Evolutionary conservation across 2,797 vertebrate genomes (phyloP), one percentile per base, ranked within the genome.

Genomic region (Pangasius sanitwongsei): DNA sequence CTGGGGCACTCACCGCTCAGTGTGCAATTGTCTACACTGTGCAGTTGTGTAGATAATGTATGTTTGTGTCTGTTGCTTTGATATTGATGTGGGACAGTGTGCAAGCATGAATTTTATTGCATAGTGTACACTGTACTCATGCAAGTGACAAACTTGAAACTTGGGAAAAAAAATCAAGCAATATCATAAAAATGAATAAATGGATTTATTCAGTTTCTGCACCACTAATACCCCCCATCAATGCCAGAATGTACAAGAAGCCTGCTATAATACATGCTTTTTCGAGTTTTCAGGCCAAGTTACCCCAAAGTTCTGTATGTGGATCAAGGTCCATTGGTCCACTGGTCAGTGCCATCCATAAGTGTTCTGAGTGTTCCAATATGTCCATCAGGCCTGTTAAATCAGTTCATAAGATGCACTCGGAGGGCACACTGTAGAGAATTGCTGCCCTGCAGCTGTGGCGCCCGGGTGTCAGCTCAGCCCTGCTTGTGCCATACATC

Each of bases 401-500:
- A 78, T 57, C 70, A 85, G 90, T 91, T 85, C 63, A 85, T 89
- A 87, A 87, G 88, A 67, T 41, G 59, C 86, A 78, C 72, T 82
- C 25, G 28, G 78, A 81, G 70, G 84, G 75, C n/a, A 25, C 59
- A 16, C 37, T 87, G 55, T 86, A 63, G 69, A 88, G 55, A 48
- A 69, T 69, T 78, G 63, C 75, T 74, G 88, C 65, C 59, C 88
- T 85, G 81, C 53, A 25, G 72, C 65, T 84, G 65, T 87, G 84
- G 70, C 28, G 13, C 75, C 67, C 9, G 34, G 78, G 85, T 90
- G 91, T 88, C 87, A 9, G 34, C 77, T 83, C 53, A n/a, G 55
- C 81, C 87, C 63, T 44, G 75, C 87, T 89, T 85, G 55, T 80
- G 44, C 89, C 84, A 91, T 92, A 89, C 91, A 92, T 92, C 92